These are phyloP conservation scores for Pammene fasciana DNA, from an alignment of 2,888 invertebrate genomes.

Conservation along the genomic window DNA sequence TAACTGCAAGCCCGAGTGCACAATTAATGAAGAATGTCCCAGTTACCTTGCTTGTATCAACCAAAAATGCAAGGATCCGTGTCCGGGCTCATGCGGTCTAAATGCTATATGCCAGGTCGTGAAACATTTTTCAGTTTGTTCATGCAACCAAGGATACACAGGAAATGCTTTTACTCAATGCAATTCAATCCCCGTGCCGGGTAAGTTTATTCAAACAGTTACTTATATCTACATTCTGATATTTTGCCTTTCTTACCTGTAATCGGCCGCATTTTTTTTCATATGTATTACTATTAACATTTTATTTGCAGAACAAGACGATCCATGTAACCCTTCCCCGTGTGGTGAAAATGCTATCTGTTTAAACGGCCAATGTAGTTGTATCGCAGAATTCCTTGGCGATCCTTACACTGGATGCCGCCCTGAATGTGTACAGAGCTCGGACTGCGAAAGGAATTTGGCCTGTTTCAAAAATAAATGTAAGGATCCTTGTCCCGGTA, in stretches of 20 bases:
- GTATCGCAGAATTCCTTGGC: slow-evolving; percentile 88
- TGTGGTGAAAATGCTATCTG: slow-evolving; percentile 90
- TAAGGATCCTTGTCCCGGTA: slow-evolving; percentile 89
- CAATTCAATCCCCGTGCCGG: slow-evolving; percentile 65
- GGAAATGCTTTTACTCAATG: slow-evolving; percentile 86
- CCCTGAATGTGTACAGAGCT: slow-evolving; percentile 90
- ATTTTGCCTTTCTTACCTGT: background rate
- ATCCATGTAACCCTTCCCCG: slow-evolving; percentile 86
- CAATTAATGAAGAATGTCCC: slow-evolving; percentile 86
- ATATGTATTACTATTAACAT: background rate
- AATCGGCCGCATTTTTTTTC: background rate
- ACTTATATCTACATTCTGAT: background rate
- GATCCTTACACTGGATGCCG: slow-evolving; percentile 90
- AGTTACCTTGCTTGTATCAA: slow-evolving; percentile 87
- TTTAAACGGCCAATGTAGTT: slow-evolving; percentile 86
- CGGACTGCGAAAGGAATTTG: slow-evolving; percentile 87
- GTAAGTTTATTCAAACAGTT: slow-evolving; percentile 49
- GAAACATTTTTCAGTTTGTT: slow-evolving; percentile 85
- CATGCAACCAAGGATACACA: slow-evolving; percentile 82
- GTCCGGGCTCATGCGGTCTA: slow-evolving; percentile 87
- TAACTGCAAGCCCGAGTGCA: slow-evolving; percentile 87
- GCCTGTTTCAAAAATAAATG: slow-evolving; percentile 90
- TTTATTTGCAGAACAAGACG: slow-evolving; percentile 66
- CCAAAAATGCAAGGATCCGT: slow-evolving; percentile 86
- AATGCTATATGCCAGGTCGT: slow-evolving; percentile 84